Base-by-base conservation (phyloP, 2,113 vertebrate genomes). In the Atherinomorus stipes region DNA sequence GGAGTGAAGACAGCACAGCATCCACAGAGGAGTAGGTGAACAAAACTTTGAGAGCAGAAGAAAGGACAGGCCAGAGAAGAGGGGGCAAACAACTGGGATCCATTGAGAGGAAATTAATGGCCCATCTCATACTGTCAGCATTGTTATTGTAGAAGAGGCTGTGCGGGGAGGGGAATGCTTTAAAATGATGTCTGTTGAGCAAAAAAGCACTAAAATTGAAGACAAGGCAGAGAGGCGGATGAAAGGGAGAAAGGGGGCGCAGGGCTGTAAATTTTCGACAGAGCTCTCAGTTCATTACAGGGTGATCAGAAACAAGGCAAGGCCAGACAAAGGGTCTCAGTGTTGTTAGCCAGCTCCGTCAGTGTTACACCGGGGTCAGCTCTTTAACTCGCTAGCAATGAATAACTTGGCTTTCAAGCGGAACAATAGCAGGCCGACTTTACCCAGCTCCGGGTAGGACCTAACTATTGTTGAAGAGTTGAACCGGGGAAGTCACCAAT, bases 221-320 rank as follows among this genome's bases (percentile, higher is more conserved):
- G 90, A 79, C 70, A 87, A 87, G 92, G 84, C 77, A 78, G 86
- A 87, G 64, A 74, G 63, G 57, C 16, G 34, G 86, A 91, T 90
- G 84, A 93, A 92, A 93, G 92, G 87, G 89, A 69, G 67, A 68
- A 50, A 57, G 71, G 65, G 64, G 81, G 70, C 23, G 15, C 83
- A 28, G 49, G 80, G 90, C 90, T 94, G 94, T 97, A 96, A 97
- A 98, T 96, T 88, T 89, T 94, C 94, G 93, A 94, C 95, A 88
- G 95, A 95, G 95, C 95, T 80, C 95, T 96, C 95, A 97, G 95
- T 95, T 96, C 96, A 94, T 96, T 95, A 95, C 95, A 91, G 92
- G 95, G 93, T 94, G 93, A 95, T 96, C 95, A 94, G 93, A 92
- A 90, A 90, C 92, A 81, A 82, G 89, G 94, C 94, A 90, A 94